Evolutionary conservation across 2,797 vertebrate genomes (phyloP).

Genomic region (Erithacus rubecula): DNA sequence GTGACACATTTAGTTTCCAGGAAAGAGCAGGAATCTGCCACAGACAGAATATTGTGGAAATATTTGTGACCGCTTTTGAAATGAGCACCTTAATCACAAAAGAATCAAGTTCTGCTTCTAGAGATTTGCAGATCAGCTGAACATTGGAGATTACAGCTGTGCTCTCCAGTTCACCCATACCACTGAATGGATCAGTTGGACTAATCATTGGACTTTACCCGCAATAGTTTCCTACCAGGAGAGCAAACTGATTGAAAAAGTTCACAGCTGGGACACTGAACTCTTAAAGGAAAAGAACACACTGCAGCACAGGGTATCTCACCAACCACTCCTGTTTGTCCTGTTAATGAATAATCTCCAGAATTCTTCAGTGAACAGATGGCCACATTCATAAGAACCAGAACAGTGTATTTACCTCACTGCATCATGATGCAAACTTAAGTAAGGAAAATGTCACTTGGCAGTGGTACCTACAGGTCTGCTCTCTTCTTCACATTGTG

Average conservation of each 20-base stretch:
- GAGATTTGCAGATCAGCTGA: not conserved
- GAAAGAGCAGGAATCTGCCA: not conserved
- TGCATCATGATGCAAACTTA: not conserved
- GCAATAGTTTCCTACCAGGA: not conserved
- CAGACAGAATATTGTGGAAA: not conserved
- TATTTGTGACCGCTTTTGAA: not conserved
- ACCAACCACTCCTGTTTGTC: not conserved
- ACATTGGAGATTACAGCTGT: not conserved
- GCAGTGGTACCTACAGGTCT: not conserved
- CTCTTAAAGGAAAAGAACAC: not conserved
- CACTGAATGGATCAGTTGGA: not conserved
- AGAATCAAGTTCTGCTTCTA: not conserved
- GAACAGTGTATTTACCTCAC: not conserved
- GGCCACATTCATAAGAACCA: not conserved
- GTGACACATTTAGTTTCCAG: not conserved
- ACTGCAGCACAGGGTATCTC: not conserved
- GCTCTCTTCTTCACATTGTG: not conserved
- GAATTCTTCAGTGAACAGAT: not conserved
- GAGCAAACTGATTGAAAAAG: not conserved
- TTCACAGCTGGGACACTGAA: not conserved
- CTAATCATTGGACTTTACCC: not conserved
- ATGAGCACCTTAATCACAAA: not conserved
- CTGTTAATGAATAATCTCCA: not conserved
- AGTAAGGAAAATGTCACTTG: not conserved
- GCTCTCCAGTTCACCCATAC: not conserved